Evolutionary conservation across 2,113 vertebrate species (phyloP).

Genomic region (Vanacampus margaritifer): DNA sequence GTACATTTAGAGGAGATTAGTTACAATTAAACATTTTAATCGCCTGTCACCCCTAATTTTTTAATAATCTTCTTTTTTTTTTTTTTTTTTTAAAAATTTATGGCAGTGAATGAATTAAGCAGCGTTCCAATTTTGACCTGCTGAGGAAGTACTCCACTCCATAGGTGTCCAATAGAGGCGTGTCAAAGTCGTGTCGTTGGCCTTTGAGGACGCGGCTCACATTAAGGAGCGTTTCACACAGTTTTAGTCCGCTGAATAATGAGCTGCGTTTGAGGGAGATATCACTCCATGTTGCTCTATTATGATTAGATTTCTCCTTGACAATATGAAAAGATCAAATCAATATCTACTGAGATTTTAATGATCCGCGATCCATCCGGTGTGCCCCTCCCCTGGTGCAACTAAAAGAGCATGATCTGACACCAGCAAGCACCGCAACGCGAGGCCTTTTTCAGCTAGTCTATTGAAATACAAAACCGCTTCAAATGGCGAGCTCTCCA

Average conservation of each 20-base stretch:
- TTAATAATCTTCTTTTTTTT: no score
- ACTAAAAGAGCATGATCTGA: slow-evolving; percentile 56
- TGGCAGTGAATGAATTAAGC: no score
- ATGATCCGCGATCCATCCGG: slow-evolving; percentile 57
- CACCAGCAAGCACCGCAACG: slow-evolving; percentile 31
- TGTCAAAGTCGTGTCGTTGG: neutral
- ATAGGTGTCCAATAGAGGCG: neutral
- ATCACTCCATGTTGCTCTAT: slow-evolving; percentile 64
- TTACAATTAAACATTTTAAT: no score
- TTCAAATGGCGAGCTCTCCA: slow-evolving; percentile 46
- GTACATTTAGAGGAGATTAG: no score
- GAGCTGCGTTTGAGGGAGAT: slow-evolving; percentile 63
- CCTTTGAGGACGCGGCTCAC: slow-evolving; percentile 11
- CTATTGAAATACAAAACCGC: slow-evolving; percentile 50
- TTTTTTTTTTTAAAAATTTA: no score
- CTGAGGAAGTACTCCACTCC: slow-evolving; percentile 26
- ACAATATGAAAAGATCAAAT: slow-evolving; percentile 74
- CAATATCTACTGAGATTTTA: slow-evolving; percentile 71
- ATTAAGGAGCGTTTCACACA: slow-evolving; percentile 23
- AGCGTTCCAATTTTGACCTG: slow-evolving; percentile 51
- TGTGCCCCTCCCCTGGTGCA: slow-evolving; percentile 35
- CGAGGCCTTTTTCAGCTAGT: slow-evolving; percentile 30
- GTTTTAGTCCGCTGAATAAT: slow-evolving; percentile 53
- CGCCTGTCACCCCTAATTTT: no score
- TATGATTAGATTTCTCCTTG: slow-evolving; percentile 70